phyloP scores from a whole-genome alignment of 1,140 invertebrate species.

The Drosophila tani region DNA sequence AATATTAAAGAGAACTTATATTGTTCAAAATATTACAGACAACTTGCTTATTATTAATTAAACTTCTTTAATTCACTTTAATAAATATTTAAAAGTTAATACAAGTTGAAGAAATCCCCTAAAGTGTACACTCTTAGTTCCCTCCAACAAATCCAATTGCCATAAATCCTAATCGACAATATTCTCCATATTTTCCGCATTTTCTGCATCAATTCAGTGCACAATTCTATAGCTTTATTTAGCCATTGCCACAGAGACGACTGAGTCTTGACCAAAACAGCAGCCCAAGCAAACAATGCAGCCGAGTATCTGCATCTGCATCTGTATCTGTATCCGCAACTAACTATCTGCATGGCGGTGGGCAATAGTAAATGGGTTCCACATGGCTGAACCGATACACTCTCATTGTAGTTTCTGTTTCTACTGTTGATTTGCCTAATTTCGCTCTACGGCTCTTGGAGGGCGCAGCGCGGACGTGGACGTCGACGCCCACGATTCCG shows the following conservation, averaged over 20 bases:
- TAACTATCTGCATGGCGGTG: conserved; percentile 39
- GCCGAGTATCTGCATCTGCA: conserved; percentile 1
- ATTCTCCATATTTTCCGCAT: conserved; percentile 21
- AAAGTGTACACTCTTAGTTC: neutral
- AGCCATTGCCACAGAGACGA: conserved; percentile 29
- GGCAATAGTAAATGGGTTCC: conserved; percentile 50
- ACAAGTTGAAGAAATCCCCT: neutral
- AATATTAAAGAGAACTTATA: neutral
- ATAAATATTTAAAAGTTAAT: neutral
- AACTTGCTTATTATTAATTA: neutral
- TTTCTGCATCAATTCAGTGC: conserved; percentile 39
- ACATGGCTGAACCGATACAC: conserved; percentile 52
- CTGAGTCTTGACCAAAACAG: conserved; percentile 21
- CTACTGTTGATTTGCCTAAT: conserved; percentile 78
- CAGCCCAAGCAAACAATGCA: conserved; percentile 28
- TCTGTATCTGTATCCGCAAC: conserved; percentile 28
- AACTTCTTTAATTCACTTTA: too few species aligned
- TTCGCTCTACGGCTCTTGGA: conserved; percentile 68
- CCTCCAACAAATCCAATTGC: neutral
- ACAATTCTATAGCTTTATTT: conserved; percentile 54
- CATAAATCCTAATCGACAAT: conserved; percentile 4
- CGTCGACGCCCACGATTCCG: conserved; percentile 71
- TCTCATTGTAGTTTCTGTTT: conserved; percentile 26
- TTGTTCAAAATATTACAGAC: neutral
- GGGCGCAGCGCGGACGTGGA: conserved; percentile 30